A percentile compares a stretch with the other conserved stretches of the same genome.
These are phyloP conservation scores for Halictus rubicundus DNA, from an alignment of 1,140 invertebrate genomes.

Conservation along the genomic window DNA sequence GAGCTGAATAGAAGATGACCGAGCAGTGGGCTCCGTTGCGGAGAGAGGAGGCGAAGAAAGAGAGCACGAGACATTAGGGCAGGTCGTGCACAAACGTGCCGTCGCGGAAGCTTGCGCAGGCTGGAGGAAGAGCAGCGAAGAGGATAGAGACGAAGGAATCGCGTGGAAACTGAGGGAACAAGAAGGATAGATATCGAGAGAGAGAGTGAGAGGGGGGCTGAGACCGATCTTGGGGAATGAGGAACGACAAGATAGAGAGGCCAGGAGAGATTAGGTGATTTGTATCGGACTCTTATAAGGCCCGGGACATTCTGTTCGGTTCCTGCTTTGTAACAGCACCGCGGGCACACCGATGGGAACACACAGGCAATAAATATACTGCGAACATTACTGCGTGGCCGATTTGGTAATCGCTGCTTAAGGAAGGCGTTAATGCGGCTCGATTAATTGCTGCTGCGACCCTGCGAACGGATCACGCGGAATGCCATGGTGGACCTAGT, in stretches of 20 bases:
- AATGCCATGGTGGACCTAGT: not conserved
- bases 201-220: no score
- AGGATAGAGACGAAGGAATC: constrained; percentile 24
- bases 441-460: constrained; percentile 23
- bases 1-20: not conserved
- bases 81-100: constrained; percentile 52
- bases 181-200: not conserved
- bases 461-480: not conserved
- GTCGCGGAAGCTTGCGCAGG: constrained; percentile 31
- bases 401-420: constrained; percentile 46
- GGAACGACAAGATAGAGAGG: constrained; percentile 9
- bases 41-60: not conserved
- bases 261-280: constrained; percentile 38
- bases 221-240: not conserved
- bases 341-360: not conserved
- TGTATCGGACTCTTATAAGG: constrained; percentile 40
- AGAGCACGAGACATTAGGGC: constrained; percentile 42
- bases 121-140: not conserved
- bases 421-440: constrained; percentile 35
- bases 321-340: not conserved
- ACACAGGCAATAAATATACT: constrained; percentile 25
- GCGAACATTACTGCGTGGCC: constrained; percentile 10
- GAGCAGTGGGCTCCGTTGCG: not conserved
- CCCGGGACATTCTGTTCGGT: constrained; percentile 16
- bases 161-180: constrained; percentile 20